Percentiles rank a stretch among this genome's conserved stretches.
Evolutionary conservation across 2,888 invertebrate genomes (phyloP).

Genomic region (Polydrusus tereticollis): DNA sequence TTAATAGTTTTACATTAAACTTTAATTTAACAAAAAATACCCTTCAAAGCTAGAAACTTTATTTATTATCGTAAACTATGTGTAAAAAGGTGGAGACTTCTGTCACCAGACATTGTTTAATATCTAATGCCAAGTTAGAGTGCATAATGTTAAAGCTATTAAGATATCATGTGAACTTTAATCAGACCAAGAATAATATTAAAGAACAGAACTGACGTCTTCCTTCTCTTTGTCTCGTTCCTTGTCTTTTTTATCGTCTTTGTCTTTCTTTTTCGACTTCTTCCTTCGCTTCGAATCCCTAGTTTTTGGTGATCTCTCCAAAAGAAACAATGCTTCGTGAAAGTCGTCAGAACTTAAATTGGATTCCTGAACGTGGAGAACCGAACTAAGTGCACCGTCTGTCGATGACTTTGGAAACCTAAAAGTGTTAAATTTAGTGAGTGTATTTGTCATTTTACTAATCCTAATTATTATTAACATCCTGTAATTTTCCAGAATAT

Average conservation of each 20-base stretch:
- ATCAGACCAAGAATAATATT: constrained; percentile 49
- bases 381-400: constrained; percentile 72
- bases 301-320: constrained; percentile 70
- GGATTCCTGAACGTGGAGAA: constrained; percentile 71
- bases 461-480: not conserved
- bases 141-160: not conserved
- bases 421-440: not conserved
- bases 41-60: not conserved
- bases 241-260: constrained; percentile 62
- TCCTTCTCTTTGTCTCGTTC: constrained; percentile 49
- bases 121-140: too few relatives aligned
- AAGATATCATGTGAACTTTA: not conserved
- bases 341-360: constrained; percentile 72
- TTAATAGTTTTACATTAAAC: not conserved
- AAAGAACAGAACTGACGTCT: constrained; percentile 69
- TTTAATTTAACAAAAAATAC: not conserved
- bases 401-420: constrained; percentile 72
- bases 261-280: constrained; percentile 68
- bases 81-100: too few relatives aligned
- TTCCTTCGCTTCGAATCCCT: constrained; percentile 68
- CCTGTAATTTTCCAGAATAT: too few relatives aligned
- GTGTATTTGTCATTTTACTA: too few relatives aligned
- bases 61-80: too few relatives aligned
- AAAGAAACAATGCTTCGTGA: constrained; percentile 71
- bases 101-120: too few relatives aligned